These are phyloP conservation scores for Autographa pulchrina DNA, from an alignment of 2,888 invertebrate species.

Conservation along the genomic window DNA sequence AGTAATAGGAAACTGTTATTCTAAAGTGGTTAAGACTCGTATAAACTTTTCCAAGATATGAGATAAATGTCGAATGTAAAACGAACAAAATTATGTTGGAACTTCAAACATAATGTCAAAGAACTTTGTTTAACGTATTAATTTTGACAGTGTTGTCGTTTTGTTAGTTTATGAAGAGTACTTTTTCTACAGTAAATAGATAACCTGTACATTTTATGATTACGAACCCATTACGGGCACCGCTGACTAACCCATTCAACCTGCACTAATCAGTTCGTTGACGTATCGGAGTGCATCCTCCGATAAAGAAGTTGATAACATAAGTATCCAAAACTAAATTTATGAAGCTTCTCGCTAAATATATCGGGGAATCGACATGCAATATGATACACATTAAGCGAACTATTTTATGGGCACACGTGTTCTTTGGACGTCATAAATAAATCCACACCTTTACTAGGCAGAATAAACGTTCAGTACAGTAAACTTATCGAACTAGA, in stretches of 20 bases:
- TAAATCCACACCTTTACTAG: conserved; percentile 32
- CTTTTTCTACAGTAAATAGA: background rate
- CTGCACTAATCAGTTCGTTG: conserved; percentile 8
- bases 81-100: background rate
- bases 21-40: background rate
- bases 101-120: background rate
- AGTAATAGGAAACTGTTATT: conserved; percentile 7
- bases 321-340: conserved; percentile 38
- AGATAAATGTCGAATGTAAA: background rate
- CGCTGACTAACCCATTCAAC: conserved; percentile 1
- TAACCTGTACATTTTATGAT: background rate
- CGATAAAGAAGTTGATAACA: conserved; percentile 17
- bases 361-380: conserved; percentile 26
- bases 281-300: conserved; percentile 15
- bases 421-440: conserved; percentile 37
- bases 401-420: conserved; percentile 48
- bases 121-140: background rate
- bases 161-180: background rate
- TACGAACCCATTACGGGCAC: conserved; percentile 1
- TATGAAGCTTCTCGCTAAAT: conserved; percentile 20
- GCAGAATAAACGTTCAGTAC: conserved; percentile 15
- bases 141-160: background rate
- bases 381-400: conserved; percentile 46
- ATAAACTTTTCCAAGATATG: background rate
- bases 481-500: conserved; percentile 45